Evolutionary conservation across 2,888 invertebrate species (phyloP), one percentile per base, ranked within the genome.

Genomic region (Meiosimyza decipiens): DNA sequence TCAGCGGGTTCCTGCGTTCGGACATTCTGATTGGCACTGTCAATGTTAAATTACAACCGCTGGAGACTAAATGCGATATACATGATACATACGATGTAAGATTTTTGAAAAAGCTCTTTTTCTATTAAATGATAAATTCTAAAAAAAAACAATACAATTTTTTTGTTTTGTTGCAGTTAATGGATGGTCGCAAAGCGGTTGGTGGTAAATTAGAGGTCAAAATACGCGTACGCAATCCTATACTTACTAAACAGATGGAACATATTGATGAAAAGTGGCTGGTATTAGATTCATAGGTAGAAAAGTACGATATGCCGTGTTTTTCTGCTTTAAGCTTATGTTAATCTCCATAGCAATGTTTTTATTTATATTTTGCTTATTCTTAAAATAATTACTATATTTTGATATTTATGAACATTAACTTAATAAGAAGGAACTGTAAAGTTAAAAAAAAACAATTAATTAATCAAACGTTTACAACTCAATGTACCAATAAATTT

Each of bases 71-170:
- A 74, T 95, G 96, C 84, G 94, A 94, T 51, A 86, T 98, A 72
- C 98, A 99, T 85, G 97, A 98, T 75, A 93, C 95, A 1, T 96
- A 93, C 86, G 95, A 97, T 88, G 97, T 97, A 88, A 93, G 94
- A 91, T 62, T 63, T 65, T 52, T 65, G 66, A 52, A 18, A 28
- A 28, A 3, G 4, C 28, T 28, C 6, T n/a, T 22, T 63, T 69
- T 12, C 33, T 18, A 51, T 62, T 40, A 13, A 54, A 57, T 47
- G 5, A 50, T 28, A 33, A 13, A 6, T 28, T 50, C 11, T 51
- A 50, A n/a, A 71, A 6, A 52, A 59, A 40, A 22, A 22, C 22
- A 22, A 47, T 62, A 57, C 51, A 47, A 55, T 51, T 59, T 71
- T n/a, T 64, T 65, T 74, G 57, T 33, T 18, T 68, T 47, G 65